Base-by-base conservation (phyloP, 53 echinoderm and acorn worm genomes). In the Temnopleurus reevesii region DNA sequence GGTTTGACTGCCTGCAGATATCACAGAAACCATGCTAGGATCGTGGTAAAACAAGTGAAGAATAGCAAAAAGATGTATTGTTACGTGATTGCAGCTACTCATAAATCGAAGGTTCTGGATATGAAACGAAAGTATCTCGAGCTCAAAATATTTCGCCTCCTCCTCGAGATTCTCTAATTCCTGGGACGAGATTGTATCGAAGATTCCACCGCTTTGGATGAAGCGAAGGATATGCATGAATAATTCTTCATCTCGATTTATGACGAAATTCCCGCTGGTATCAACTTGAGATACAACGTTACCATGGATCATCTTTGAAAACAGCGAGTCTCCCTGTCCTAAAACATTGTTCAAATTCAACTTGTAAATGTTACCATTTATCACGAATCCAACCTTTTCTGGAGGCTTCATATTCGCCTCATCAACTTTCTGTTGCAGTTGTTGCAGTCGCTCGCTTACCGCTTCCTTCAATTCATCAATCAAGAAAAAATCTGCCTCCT, bases 301-400 rank as follows among this genome's bases (percentile, higher is more conserved):
- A 5, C 34, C 64, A 13, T 64, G 3, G 15, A 33, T 17, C 33
- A 64, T 58, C 58, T 28, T 34, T 13, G 31, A 36, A 6, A 71
- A 41, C 71, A 43, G 8, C 8, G 43, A 71, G n/a, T 41, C 21
- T 41, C 21, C 41, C 6, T 19, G 9, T 71, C 71, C n/a, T 41
- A 71, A 41, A 1, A 71, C 71, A 71, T 71, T 41, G n/a, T 71
- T 12, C 23, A 2, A 21, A 5, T 23, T 71, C 21, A 71, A 23
- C n/a, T 71, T 71, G 71, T 38, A 71, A 36, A 71, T 27, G n/a
- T 41, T 12, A 41, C 23, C 12, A 43, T 71, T 71, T 3, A 71
- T 71, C 71, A 71, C 71, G 21, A n/a, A 71, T n/a, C 71, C 71
- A 41, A 71, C 71, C 71, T 38, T 71, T 71, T 71, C 71, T n/a